Conservation (phyloP, 2,888 invertebrate species). For the Mycalesis mineus region DNA sequence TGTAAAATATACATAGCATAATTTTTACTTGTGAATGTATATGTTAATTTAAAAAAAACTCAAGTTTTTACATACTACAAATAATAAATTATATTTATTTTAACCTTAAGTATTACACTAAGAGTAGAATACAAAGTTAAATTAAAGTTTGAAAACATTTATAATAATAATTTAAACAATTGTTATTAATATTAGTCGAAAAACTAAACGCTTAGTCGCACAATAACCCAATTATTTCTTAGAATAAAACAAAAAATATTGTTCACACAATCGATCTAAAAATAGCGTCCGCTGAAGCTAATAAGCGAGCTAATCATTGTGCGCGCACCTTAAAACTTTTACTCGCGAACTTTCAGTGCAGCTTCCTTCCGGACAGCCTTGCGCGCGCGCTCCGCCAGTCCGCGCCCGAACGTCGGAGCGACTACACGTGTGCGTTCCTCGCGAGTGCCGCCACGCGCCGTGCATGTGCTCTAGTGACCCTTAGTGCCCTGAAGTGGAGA, state of each 20-base stretch:
- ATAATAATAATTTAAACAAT: too few species aligned
- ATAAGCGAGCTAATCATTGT: constrained; percentile 23
- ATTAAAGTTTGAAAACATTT: too few species aligned
- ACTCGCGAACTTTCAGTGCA: constrained; percentile 66
- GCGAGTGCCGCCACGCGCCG: constrained; percentile 49
- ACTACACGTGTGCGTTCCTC: constrained; percentile 45
- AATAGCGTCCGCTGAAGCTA: constrained; percentile 6
- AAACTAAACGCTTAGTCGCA: too few species aligned
- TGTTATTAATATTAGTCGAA: too few species aligned
- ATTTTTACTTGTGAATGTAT: too few species aligned
- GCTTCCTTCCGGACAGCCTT: constrained; percentile 74
- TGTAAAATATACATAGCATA: too few species aligned
- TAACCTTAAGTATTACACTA: too few species aligned
- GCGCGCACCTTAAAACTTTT: constrained; percentile 54
- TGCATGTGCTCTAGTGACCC: constrained; percentile 68
- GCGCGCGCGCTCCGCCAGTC: constrained; percentile 54
- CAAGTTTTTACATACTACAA: too few species aligned
- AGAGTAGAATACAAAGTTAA: too few species aligned
- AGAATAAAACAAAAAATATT: background rate
- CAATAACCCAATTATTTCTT: background rate
- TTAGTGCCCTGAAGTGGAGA: constrained; percentile 75
- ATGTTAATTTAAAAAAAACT: too few species aligned
- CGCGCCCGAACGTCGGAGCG: constrained; percentile 58
- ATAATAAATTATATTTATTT: too few species aligned
- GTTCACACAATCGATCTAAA: constrained; percentile 4